phyloP scores from a whole-genome alignment of 2,113 vertebrate species.

The Sterna hirundo region DNA sequence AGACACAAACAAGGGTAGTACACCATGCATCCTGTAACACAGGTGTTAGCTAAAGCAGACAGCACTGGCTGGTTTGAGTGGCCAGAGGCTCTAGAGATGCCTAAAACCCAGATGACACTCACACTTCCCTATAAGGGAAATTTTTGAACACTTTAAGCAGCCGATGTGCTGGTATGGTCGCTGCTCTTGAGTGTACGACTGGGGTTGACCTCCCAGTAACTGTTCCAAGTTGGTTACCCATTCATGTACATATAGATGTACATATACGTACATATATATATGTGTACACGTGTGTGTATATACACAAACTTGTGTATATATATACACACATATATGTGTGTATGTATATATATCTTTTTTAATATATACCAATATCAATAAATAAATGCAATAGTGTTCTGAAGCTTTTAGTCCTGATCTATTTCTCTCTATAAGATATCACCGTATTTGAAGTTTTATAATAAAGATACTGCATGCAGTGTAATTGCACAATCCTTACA shows the following conservation, averaged over 20 bases:
- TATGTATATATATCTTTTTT: too few species aligned
- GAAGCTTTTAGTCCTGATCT: background rate
- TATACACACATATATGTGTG: background rate
- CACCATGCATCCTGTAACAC: background rate
- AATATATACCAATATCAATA: background rate
- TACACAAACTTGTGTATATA: background rate
- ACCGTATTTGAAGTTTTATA: background rate
- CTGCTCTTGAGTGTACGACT: fast-evolving
- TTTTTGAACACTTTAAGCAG: background rate
- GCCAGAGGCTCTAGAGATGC: background rate
- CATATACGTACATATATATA: background rate
- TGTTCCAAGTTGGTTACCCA: background rate
- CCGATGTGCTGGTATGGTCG: background rate
- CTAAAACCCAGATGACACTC: background rate
- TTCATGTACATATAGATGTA: background rate
- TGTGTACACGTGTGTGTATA: background rate
- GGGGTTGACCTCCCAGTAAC: background rate
- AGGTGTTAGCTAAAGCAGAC: background rate
- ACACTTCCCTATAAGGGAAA: background rate
- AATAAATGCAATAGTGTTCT: background rate
- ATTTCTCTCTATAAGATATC: background rate
- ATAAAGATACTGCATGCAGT: background rate
- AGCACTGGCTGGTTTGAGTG: background rate
- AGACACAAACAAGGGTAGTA: background rate
- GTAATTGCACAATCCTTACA: background rate